These are phyloP conservation scores for Dorcus hopei DNA, from an alignment of 2,888 invertebrate genomes.

Conservation along the genomic window DNA sequence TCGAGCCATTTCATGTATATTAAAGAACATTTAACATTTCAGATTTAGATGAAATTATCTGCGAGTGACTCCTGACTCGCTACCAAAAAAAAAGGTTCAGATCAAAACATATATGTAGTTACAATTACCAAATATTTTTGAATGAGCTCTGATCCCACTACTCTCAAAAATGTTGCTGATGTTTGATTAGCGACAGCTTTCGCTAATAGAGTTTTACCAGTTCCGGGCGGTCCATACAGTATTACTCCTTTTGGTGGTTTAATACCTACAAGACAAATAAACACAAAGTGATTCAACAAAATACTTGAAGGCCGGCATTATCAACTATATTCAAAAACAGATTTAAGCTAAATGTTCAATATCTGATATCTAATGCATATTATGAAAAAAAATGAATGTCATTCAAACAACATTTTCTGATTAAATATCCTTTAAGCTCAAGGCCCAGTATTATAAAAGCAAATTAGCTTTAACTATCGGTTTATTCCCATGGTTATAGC, in stretches of 20 bases:
- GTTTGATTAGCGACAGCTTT: slow-evolving; percentile 99
- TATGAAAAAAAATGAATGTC: too few species aligned
- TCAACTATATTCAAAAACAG: too few species aligned
- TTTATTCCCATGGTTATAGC: too few species aligned
- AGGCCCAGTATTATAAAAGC: neutral
- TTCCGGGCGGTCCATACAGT: slow-evolving; percentile 96
- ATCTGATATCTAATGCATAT: too few species aligned
- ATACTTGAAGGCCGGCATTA: neutral
- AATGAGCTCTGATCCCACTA: slow-evolving; percentile 98
- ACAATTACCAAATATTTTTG: slow-evolving; percentile 86
- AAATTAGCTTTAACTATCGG: too few species aligned
- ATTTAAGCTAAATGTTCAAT: too few species aligned
- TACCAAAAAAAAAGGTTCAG: too few species aligned
- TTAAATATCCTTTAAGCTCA: neutral
- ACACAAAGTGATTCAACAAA: neutral
- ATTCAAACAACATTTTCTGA: too few species aligned
- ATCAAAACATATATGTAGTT: too few species aligned
- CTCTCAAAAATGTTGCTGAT: slow-evolving; percentile 96
- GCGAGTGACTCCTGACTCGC: too few species aligned
- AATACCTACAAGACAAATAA: slow-evolving; percentile 53
- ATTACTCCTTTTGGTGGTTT: slow-evolving; percentile 99
- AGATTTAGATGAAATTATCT: neutral
- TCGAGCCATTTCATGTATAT: neutral
- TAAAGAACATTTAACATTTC: slow-evolving; percentile 1
- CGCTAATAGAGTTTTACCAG: slow-evolving; percentile 95